Base-by-base conservation (phyloP, 2,797 vertebrate species). In the Coluber constrictor region DNA sequence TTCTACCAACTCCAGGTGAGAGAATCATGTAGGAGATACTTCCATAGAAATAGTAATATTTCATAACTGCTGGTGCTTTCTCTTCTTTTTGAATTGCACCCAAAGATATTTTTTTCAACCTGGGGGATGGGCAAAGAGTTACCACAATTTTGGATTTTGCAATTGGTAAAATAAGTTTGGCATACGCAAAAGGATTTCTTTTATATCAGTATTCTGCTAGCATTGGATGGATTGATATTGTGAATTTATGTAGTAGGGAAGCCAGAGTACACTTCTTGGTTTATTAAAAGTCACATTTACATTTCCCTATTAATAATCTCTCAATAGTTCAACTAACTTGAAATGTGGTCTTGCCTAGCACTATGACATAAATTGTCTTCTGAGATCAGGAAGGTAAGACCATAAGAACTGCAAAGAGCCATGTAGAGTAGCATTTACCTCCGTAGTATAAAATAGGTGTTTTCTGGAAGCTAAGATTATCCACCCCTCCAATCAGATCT, bases 1-100 rank as follows among this genome's bases (percentile, higher is more conserved):
- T 99, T 92, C 95, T 98, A 20, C 98, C 97, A 57, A 98, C 98
- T 3, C 70, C 97, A 97, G 98, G 98, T 98, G 96, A 95, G 96
- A 25, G 94, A 96, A 32, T 23, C 16, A 16, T 9, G 4, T 60
- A 16, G 16, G 9, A 87, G 23, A 57, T 32, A 20, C 18, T 37
- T 56, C 4, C 55, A n/a, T 57, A 83, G 37, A 47, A 83, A 83
- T 83, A 43, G 37, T 79, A 79, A 43, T 79, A 43, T 43, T 20
- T 79, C 3, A 10, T 79, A 11, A 43, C 16, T 51, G 27, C 8
- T n/a, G 10, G 1, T 16, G n/a, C 7, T 8, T 20, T 6, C n/a
- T 7, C n/a, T 32, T 27, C 32, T 56, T 27, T 74, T 43, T 43
- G 6, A 79, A 27, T 59, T 54, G 4, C 54, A 27, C 1, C 74